A percentile compares a stretch with the other conserved stretches of the same genome.
Evolutionary conservation across 2,888 invertebrate species (phyloP).

Genomic region (Aelia acuminata): DNA sequence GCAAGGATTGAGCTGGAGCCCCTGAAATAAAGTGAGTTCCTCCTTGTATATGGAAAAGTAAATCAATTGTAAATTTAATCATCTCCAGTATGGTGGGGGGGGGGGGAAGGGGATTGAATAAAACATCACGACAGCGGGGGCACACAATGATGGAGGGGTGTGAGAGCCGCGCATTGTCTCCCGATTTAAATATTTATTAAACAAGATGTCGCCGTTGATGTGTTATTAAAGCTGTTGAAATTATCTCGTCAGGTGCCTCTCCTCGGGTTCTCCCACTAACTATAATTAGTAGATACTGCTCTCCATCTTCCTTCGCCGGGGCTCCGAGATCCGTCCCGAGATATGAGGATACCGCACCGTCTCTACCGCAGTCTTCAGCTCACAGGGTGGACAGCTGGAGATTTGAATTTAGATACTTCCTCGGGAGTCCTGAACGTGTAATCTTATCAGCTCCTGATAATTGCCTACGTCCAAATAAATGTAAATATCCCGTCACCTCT

Average conservation of each 20-base stretch:
- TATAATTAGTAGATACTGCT: not conserved
- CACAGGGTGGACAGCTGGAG: not conserved
- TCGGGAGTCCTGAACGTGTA: not conserved
- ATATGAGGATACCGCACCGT: not conserved
- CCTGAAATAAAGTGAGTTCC: not conserved
- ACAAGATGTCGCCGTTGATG: slow-evolving; percentile 64
- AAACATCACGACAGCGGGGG: slow-evolving; percentile 13
- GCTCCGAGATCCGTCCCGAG: not conserved
- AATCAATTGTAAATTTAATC: slow-evolving; percentile 57
- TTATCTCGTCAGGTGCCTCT: not conserved
- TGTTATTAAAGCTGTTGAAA: slow-evolving; percentile 60
- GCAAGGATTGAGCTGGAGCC: not conserved
- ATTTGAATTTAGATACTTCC: not conserved
- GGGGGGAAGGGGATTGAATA: slow-evolving; percentile 51
- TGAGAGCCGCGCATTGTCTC: slow-evolving; percentile 32
- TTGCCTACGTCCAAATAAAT: not conserved
- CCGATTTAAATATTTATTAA: slow-evolving; percentile 64
- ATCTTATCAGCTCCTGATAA: not conserved
- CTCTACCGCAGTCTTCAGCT: not conserved
- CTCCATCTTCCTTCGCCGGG: not conserved
- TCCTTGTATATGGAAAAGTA: slow-evolving; percentile 37
- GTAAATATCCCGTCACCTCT: too few species aligned
- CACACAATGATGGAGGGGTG: not conserved
- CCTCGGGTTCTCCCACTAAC: not conserved
- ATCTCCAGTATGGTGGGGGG: not conserved